Evolutionary conservation across 2,113 vertebrate genomes (phyloP).

Genomic region (Chlorodrepanis virens): DNA sequence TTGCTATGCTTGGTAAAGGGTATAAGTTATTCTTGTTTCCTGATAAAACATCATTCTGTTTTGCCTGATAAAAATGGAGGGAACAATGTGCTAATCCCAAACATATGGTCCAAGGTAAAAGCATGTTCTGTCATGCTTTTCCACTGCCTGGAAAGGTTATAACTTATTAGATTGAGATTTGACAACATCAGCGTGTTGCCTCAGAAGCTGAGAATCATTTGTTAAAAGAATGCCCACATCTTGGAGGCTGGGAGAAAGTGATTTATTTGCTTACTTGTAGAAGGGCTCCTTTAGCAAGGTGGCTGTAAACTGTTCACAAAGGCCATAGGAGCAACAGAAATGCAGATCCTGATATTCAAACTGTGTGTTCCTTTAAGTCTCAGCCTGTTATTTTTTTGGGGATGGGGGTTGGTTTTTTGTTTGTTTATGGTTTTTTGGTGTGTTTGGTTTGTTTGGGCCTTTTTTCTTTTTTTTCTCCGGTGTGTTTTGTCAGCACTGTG

Average conservation of each 20-base stretch:
- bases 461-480: background rate
- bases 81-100: background rate
- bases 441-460: background rate
- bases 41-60: background rate
- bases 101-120: background rate
- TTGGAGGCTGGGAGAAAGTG: background rate
- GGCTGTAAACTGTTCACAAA: background rate
- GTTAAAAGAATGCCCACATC: background rate
- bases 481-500: background rate
- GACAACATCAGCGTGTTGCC: background rate
- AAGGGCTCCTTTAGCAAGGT: background rate
- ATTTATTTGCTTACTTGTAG: background rate
- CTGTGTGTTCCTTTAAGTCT: background rate
- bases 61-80: background rate
- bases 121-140: background rate
- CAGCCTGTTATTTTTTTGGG: background rate
- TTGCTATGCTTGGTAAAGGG: background rate
- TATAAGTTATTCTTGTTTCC: background rate
- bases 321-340: background rate
- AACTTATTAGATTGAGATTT: background rate
- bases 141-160: background rate
- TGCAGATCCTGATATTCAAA: background rate
- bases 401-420: background rate
- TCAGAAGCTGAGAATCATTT: background rate
- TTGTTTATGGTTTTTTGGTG: background rate